Conservation (phyloP, 2,113 vertebrate genomes). For the Phodopus roborovskii region DNA sequence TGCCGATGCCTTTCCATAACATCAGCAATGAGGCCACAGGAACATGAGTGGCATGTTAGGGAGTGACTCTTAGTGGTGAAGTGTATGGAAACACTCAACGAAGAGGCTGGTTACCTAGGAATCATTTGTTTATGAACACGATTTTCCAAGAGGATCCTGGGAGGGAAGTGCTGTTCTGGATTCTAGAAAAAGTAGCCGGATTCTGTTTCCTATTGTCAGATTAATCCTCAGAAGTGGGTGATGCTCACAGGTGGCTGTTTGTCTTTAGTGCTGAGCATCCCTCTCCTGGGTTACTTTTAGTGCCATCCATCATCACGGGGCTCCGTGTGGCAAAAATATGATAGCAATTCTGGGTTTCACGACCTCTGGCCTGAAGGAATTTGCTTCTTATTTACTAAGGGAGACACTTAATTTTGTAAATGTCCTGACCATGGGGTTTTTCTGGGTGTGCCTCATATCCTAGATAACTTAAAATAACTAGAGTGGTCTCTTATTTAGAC, state of each 20-base stretch:
- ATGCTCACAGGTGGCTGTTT: conserved; percentile 64
- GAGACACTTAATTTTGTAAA: conserved; percentile 46
- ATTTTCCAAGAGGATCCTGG: conserved; percentile 82
- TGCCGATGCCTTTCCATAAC: conserved; percentile 86
- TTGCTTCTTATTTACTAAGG: conserved; percentile 34
- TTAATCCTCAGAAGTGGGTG: conserved; percentile 44
- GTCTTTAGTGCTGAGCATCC: conserved; percentile 61
- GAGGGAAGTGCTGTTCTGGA: conserved; percentile 80
- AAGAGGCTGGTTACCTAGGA: conserved; percentile 77
- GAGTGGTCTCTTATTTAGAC: conserved; percentile 13
- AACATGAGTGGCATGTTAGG: conserved; percentile 70
- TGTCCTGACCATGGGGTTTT: conserved; percentile 46
- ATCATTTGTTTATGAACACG: conserved; percentile 80
- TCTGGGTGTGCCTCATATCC: neutral
- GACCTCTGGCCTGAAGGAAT: conserved; percentile 67
- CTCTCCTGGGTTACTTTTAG: conserved; percentile 82
- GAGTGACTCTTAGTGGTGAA: conserved; percentile 55
- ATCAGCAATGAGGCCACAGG: conserved; percentile 82
- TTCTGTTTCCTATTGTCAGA: conserved; percentile 73
- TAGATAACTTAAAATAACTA: conserved; percentile 36
- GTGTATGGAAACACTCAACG: conserved; percentile 61
- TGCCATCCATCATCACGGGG: conserved; percentile 68
- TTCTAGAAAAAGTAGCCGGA: conserved; percentile 50
- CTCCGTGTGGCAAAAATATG: conserved; percentile 76
- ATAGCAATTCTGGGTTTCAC: conserved; percentile 77